phyloP scores from a whole-genome alignment of 2,797 vertebrate species.

The Kryptopterus vitreolus region DNA sequence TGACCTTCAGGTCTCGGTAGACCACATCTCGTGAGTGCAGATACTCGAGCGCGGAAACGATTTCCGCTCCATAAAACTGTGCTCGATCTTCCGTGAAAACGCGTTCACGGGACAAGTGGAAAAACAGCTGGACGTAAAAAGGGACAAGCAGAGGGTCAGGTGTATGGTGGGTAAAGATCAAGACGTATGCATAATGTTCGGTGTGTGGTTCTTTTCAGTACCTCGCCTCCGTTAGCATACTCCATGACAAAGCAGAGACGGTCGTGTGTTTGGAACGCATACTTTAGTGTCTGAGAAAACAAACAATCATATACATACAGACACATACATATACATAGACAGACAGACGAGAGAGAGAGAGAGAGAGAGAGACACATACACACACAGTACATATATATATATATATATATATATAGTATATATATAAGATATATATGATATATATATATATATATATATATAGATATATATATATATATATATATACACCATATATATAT shows the following conservation, averaged over 20 bases:
- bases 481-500: too few relatives aligned
- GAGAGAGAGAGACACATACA: too few relatives aligned
- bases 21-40: conserved; percentile 92
- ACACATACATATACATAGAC: too few relatives aligned
- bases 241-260: conserved; percentile 97
- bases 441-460: too few relatives aligned
- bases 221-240: conserved; percentile 96
- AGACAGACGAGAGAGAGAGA: too few relatives aligned
- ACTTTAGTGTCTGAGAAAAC: conserved; percentile 85
- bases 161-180: background rate
- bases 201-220: conserved; percentile 54
- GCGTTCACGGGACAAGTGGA: conserved; percentile 90
- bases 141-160: background rate
- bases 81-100: conserved; percentile 93
- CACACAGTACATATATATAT: too few relatives aligned
- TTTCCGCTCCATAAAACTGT: conserved; percentile 92
- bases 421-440: too few relatives aligned
- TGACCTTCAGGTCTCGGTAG: conserved; percentile 93
- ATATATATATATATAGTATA: too few relatives aligned
- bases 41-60: conserved; percentile 92
- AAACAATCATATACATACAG: background rate
- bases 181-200: background rate
- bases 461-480: too few relatives aligned
- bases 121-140: conserved; percentile 78
- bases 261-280: conserved; percentile 94